These are phyloP conservation scores for Baryphthengus martii DNA, from an alignment of 2,113 vertebrate species.

Conservation along the genomic window DNA sequence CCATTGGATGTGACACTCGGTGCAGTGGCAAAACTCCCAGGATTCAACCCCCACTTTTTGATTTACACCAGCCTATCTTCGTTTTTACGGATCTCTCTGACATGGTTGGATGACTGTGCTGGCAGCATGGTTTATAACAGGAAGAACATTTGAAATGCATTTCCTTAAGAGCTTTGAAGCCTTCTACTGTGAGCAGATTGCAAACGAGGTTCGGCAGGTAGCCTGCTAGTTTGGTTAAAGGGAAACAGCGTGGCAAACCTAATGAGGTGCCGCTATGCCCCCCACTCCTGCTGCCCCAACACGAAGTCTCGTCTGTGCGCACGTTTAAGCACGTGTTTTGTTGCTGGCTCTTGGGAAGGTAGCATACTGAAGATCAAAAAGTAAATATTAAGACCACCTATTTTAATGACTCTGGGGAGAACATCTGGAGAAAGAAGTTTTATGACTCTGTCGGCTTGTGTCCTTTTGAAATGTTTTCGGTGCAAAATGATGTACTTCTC, in stretches of 20 bases:
- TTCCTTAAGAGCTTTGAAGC: conserved; percentile 25
- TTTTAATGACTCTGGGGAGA: conserved; percentile 34
- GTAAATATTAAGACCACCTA: conserved; percentile 35
- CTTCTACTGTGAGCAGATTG: not conserved
- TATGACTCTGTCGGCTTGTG: conserved; percentile 20
- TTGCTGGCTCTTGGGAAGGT: not conserved
- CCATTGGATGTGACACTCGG: not conserved
- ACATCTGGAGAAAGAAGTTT: conserved; percentile 58
- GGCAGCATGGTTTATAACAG: not conserved
- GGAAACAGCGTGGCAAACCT: not conserved
- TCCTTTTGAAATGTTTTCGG: conserved; percentile 57
- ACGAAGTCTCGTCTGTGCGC: not conserved
- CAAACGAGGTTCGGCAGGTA: not conserved
- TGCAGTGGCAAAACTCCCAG: not conserved
- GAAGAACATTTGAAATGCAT: conserved; percentile 14
- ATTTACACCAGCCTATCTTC: not conserved
- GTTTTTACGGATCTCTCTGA: not conserved
- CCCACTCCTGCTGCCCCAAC: not conserved
- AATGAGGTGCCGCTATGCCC: not conserved
- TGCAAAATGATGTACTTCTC: conserved; percentile 31
- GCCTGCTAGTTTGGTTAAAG: not conserved
- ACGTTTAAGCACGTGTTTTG: not conserved
- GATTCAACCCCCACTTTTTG: not conserved
- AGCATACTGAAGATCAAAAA: conserved; percentile 25
- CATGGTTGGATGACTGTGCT: not conserved